phyloP scores from a whole-genome alignment of 2,797 vertebrate genomes.

The Amazona ochrocephala region DNA sequence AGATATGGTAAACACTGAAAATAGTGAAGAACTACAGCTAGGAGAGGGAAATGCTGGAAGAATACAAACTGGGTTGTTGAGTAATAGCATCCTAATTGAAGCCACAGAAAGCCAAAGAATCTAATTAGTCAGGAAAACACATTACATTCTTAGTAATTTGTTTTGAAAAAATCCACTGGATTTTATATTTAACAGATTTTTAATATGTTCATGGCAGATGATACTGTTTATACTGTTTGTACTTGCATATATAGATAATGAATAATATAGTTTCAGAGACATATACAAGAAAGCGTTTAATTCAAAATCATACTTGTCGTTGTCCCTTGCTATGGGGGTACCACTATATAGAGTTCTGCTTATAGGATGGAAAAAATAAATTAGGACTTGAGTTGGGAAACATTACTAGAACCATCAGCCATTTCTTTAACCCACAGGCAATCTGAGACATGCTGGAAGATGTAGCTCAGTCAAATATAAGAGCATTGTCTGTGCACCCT shows the following conservation, averaged over 20 bases:
- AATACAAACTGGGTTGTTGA: neutral
- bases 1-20: neutral
- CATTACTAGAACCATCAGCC: neutral
- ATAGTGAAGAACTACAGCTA: neutral
- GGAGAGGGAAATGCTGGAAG: neutral
- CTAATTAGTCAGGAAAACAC: conserved; percentile 50
- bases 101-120: conserved; percentile 7
- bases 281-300: conserved; percentile 26
- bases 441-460: neutral
- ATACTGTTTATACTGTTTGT: conserved; percentile 39
- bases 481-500: neutral
- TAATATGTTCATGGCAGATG: conserved; percentile 31
- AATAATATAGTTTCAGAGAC: conserved; percentile 59
- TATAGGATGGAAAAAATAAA: neutral
- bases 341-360: neutral
- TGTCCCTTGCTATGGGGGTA: neutral
- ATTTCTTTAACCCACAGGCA: neutral
- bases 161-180: conserved; percentile 42
- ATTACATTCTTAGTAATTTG: conserved; percentile 62
- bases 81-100: conserved; percentile 20
- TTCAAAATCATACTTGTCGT: conserved; percentile 12
- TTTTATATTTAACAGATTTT: conserved; percentile 48
- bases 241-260: conserved; percentile 49
- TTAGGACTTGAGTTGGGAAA: neutral
- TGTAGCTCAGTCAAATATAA: neutral